Percentiles rank a stretch among this genome's conserved stretches.
phyloP scores from a whole-genome alignment of 2,888 invertebrate species.

The Willowsia nigromaculata region DNA sequence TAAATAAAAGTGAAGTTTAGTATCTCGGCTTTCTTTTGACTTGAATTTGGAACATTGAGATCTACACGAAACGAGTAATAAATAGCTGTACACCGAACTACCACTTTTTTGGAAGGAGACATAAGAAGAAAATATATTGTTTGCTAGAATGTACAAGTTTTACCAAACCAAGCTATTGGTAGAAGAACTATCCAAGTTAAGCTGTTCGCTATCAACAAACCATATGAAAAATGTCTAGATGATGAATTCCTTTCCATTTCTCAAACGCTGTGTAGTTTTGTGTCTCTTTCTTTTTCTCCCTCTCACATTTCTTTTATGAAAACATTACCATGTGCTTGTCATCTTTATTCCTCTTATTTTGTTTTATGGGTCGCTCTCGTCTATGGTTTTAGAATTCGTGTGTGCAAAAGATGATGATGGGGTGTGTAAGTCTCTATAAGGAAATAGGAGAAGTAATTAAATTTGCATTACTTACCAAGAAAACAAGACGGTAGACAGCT shows the following conservation, averaged over 20 bases:
- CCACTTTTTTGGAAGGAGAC: conserved; percentile 20
- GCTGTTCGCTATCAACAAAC: conserved; percentile 28
- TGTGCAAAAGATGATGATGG: not conserved
- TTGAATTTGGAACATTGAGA: conserved; percentile 36
- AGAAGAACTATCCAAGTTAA: not conserved
- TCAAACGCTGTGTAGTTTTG: not conserved
- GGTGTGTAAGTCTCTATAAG: conserved; percentile 12
- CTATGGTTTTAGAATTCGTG: not conserved
- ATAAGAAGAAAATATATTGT: not conserved
- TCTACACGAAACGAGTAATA: not conserved
- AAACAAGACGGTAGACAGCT: conserved; percentile 27
- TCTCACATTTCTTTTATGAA: conserved; percentile 31
- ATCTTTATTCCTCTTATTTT: conserved; percentile 54
- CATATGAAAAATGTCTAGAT: conserved; percentile 58
- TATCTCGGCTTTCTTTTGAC: conserved; percentile 50
- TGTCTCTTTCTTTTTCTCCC: not conserved
- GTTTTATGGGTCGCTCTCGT: conserved; percentile 24
- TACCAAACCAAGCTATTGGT: too few species aligned
- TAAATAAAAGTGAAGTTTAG: conserved; percentile 65
- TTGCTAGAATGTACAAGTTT: too few species aligned
- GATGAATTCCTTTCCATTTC: conserved; percentile 52
- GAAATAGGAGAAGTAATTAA: conserved; percentile 56
- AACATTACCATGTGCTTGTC: conserved; percentile 49
- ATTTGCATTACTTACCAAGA: conserved; percentile 66
- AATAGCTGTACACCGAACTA: not conserved